Evolutionary conservation across 1,140 invertebrate species (phyloP), one percentile per base, ranked within the genome.

Genomic region (Pomacea maculata): DNA sequence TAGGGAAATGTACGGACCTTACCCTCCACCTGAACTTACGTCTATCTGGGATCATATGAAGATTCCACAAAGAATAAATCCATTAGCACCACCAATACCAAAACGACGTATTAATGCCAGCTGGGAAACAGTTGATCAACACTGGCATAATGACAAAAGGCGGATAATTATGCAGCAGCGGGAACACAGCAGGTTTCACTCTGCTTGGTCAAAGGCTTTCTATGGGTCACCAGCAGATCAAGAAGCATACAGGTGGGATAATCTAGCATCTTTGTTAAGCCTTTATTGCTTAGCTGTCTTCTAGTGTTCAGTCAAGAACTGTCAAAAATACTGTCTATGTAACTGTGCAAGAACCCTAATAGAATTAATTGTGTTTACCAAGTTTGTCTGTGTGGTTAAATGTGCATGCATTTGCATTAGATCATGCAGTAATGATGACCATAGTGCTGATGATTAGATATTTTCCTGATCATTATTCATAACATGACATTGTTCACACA

Each of bases 141-240:
- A 91, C 83, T 88, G 82, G 82, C 89, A 90, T 64, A 91, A 91
- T 84, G 88, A 90, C 72, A 86, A 85, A 80, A 82, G 90, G 15
- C 71, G 85, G 57, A 81, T 85, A 63, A 64, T 89, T n/a, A 89
- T 91, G 89, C 88, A 90, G 81, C 86, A 87, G 80, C 75, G 86
- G 68, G 89, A 91, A 79, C 87, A 89, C 84, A 85, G 86, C 55
- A 81, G 90, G 55, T 90, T 90, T 78, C 90, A 91, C 80, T 87
- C 87, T n/a, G 88, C 90, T 15, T 90, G 89, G 89, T 81, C 86
- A 14, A 90, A 88, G 80, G 84, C 87, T 19, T 91, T 88, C 79
- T 91, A 91, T 81, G 90, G 90, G 3, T 83, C 86, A 67, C 85
- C 88, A 21, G 89, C 89, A n/a, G 89, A 91, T 75, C 87, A 88